Percentiles rank a stretch among this genome's conserved stretches.
Conservation (phyloP, 2,888 invertebrate genomes). For the Cataglyphis altisquamis region DNA sequence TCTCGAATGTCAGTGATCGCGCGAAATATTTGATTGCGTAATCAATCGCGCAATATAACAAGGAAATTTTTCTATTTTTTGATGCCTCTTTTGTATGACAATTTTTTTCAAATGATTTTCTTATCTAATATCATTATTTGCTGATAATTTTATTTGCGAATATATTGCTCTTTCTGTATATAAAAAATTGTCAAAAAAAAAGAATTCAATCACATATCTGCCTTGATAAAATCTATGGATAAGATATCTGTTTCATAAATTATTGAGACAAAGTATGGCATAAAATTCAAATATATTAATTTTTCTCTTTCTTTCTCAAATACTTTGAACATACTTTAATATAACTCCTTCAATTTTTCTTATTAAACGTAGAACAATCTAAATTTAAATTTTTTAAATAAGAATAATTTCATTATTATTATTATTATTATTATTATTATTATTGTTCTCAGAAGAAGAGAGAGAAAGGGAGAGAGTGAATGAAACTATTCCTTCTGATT, state of each 20-base stretch:
- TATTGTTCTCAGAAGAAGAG: too few species aligned
- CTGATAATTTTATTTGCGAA: neutral
- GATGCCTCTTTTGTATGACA: neutral
- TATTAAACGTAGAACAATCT: too few species aligned
- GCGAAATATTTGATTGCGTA: slow-evolving; percentile 23
- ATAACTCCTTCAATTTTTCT: too few species aligned
- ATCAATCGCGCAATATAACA: neutral
- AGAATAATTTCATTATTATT: neutral
- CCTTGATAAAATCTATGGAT: neutral
- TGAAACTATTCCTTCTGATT: neutral
- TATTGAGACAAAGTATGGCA: neutral
- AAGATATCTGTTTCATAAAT: neutral
- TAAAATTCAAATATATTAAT: neutral
- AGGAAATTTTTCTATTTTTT: slow-evolving; percentile 1
- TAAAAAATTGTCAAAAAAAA: neutral
- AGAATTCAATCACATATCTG: neutral
- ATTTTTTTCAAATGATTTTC: neutral
- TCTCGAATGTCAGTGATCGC: slow-evolving; percentile 23
- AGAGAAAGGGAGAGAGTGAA: neutral
- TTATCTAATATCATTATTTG: neutral
- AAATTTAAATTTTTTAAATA: neutral
- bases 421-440: neutral
- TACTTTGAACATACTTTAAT: too few species aligned
- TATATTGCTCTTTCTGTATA: neutral
- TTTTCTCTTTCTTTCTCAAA: too few species aligned